Conservation (phyloP, 2,888 invertebrate genomes). For the Gymnosoma rotundatum region DNA sequence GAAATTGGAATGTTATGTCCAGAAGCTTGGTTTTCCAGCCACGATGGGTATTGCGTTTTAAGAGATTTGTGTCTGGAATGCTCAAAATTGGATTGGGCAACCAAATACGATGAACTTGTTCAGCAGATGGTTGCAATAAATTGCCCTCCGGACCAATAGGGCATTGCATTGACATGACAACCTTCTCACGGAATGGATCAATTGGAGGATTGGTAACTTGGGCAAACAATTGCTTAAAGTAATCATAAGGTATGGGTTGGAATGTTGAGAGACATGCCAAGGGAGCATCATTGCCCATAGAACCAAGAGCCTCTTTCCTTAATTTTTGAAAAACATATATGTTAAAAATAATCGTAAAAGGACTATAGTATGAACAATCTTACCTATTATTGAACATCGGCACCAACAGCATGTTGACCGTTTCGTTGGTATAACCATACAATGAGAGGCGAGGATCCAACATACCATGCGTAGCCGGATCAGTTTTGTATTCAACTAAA, state of each 20-base stretch:
- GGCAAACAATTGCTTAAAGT: slow-evolving; percentile 99
- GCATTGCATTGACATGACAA: slow-evolving; percentile 98
- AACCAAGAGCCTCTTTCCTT: slow-evolving; percentile 98
- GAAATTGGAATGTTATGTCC: slow-evolving; percentile 93
- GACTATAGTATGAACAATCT: slow-evolving; percentile 57
- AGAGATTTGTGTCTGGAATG: slow-evolving; percentile 92
- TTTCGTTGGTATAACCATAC: slow-evolving; percentile 97
- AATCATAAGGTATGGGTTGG: slow-evolving; percentile 97
- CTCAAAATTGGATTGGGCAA: slow-evolving; percentile 97
- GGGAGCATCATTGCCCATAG: slow-evolving; percentile 99
- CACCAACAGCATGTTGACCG: slow-evolving; percentile 94
- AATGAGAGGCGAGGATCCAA: slow-evolving; percentile 93
- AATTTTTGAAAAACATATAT: neutral
- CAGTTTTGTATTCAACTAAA: slow-evolving; percentile 59
- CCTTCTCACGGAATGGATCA: slow-evolving; percentile 98
- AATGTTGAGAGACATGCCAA: slow-evolving; percentile 97
- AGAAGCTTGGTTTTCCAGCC: slow-evolving; percentile 94
- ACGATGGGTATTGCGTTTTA: slow-evolving; percentile 91
- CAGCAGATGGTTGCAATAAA: slow-evolving; percentile 93
- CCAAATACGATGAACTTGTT: slow-evolving; percentile 95
- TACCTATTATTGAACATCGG: slow-evolving; percentile 98
- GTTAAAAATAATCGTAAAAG: neutral
- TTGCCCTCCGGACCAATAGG: slow-evolving; percentile 98
- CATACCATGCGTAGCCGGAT: slow-evolving; percentile 83
- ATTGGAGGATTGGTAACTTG: slow-evolving; percentile 99